A percentile compares a stretch with the other conserved stretches of the same genome.
Evolutionary conservation across 2,113 vertebrate species (phyloP).

Genomic region (Zootoca vivipara): DNA sequence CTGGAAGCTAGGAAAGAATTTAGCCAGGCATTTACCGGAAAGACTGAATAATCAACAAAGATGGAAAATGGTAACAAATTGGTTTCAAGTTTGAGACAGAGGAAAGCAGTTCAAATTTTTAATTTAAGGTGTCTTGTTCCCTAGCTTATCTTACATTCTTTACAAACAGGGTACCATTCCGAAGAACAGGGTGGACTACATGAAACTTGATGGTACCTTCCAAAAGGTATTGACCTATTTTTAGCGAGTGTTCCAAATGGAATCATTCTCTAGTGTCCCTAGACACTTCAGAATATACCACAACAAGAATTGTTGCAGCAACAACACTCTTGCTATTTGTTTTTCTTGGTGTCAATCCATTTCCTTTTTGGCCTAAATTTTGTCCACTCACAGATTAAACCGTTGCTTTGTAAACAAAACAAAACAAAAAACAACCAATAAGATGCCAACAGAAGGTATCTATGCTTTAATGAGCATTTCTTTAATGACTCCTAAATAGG

Average conservation of each 20-base stretch:
- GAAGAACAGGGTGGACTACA: not conserved
- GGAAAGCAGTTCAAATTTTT: not conserved
- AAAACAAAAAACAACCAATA: not conserved
- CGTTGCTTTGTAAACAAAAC: conserved; percentile 37
- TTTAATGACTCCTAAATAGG: conserved; percentile 13
- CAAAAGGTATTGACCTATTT: not conserved
- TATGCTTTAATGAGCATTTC: not conserved
- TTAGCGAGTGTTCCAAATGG: conserved; percentile 13
- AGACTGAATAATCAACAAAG: not conserved
- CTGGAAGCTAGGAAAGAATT: not conserved
- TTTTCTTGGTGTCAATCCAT: not conserved
- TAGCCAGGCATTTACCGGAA: not conserved
- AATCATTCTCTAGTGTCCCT: conserved; percentile 29
- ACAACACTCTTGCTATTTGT: conserved; percentile 20
- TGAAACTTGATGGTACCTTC: not conserved
- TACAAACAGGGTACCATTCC: not conserved
- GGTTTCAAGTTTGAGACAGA: not conserved
- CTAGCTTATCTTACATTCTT: not conserved
- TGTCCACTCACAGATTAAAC: conserved; percentile 10
- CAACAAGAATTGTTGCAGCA: not conserved
- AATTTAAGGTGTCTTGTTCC: not conserved
- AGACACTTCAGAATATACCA: not conserved
- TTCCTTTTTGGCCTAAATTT: not conserved
- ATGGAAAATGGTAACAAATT: not conserved
- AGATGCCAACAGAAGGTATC: conserved; percentile 25